These are phyloP conservation scores for Mus pahari DNA, from an alignment of 2,113 vertebrate species.

Conservation along the genomic window DNA sequence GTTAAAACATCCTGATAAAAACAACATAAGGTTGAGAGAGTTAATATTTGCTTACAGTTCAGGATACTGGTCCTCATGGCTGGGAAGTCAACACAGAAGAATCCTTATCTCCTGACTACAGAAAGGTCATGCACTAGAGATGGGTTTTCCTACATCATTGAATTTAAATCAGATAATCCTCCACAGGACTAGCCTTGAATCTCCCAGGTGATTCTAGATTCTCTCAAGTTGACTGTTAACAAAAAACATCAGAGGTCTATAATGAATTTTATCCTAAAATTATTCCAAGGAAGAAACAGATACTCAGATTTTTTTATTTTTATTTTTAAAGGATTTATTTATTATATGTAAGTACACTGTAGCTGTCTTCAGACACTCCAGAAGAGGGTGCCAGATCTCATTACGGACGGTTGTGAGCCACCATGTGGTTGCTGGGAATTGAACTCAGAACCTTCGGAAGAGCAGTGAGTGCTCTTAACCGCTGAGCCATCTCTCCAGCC, in stretches of 20 bases:
- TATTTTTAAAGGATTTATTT: too few relatives aligned
- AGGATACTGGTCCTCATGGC: background rate
- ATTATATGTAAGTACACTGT: too few relatives aligned
- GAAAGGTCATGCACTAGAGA: background rate
- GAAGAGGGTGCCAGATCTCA: too few relatives aligned
- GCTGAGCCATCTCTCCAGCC: too few relatives aligned
- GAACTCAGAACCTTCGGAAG: too few relatives aligned
- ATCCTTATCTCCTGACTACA: background rate
- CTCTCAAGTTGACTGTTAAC: background rate
- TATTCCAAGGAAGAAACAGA: slow-evolving; percentile 11
- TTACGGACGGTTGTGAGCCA: too few relatives aligned
- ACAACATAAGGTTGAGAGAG: background rate
- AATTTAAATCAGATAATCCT: background rate
- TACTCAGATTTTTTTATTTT: slow-evolving; percentile 33
- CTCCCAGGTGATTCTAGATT: background rate
- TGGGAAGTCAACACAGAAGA: background rate
- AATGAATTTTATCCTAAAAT: slow-evolving; percentile 32
- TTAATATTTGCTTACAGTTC: background rate
- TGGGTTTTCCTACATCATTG: background rate
- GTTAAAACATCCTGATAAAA: background rate
- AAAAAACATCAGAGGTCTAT: background rate
- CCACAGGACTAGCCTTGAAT: background rate
- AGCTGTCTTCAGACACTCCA: too few relatives aligned
- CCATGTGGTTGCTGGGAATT: too few relatives aligned
- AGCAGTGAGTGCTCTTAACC: too few relatives aligned